Evolutionary conservation across 2,113 vertebrate species (phyloP), one percentile per base, ranked within the genome.

Genomic region (Thryonomys swinderianus): DNA sequence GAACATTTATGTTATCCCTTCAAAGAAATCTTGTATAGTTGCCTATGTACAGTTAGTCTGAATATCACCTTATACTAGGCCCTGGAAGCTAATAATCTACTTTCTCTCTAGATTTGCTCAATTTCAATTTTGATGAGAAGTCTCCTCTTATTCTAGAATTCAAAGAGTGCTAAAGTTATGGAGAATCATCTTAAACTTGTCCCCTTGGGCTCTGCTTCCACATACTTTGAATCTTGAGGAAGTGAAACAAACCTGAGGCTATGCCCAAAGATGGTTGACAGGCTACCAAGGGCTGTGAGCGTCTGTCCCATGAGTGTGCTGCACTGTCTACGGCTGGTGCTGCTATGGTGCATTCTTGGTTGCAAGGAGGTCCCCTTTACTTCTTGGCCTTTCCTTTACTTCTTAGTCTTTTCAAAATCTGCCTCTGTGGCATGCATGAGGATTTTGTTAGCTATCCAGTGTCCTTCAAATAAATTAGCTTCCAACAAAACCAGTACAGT

Each of bases 371-470:
- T 96, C 30, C 1, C 12, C 27, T 85, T 85, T 94, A 42, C 55
- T 88, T 13, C 4, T n/a, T n/a, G n/a, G n/a, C n/a, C n/a, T n/a
- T n/a, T n/a, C n/a, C n/a, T n/a, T n/a, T n/a, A n/a, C n/a, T n/a
- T n/a, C 11, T 61, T 3, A 40, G 61, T 25, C 20, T 85, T 93
- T 85, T 84, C n/a, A 66, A 51, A 88, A 88, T 18, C 48, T 92
- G 78, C 6, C 34, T 89, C 11, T 91, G 6, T 87, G 18, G 21
- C 10, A 62, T 92, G 61, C 10, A 40, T 89, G 74, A 90, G 62
- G 53, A 92, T 87, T 91, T 85, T 73, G 7, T 92, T 51, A 95
- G n/a, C 17, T 80, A 67, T 25, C 42, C 37, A 89, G 73, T 85
- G 55, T 30, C 3, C 6, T 87, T 92, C 7, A 85, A 92, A 89